Evolutionary conservation across 2,797 vertebrate genomes (phyloP), one percentile per base, ranked within the genome.

Genomic region (Myotis myotis): DNA sequence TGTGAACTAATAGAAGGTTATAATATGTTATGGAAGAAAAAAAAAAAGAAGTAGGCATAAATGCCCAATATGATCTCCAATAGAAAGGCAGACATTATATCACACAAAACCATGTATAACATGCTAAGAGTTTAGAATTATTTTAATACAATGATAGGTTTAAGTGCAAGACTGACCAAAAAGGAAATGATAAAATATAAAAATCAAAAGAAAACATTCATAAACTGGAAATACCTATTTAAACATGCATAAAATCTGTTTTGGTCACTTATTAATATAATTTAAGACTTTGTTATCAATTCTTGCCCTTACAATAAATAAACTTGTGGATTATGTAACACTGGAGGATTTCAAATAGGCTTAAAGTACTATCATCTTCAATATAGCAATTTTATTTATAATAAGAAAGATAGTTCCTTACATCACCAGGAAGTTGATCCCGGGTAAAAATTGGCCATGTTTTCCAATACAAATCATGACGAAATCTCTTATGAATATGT

Each of bases 371-470:
- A 82, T 51, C 12, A 87, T 15, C 13, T 87, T 33, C 9, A 89
- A 16, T 36, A 47, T 17, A 64, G n/a, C n/a, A 1, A 68, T 89
- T 95, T 90, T 38, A 70, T 95, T 51, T 78, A 81, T 64, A 92
- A 87, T 9, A 96, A 72, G 12, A 76, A 89, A 68, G 0, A 60
- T n/a, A 38, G 87, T 16, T 62, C 88, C 99, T 98, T 97, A 99
- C 99, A 44, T 98, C 99, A 87, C 98, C 99, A 79, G 99, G 99
- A 85, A 98, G 98, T 23, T 94, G 93, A 76, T 99, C 99, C 94
- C 99, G 98, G 72, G 97, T 98, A 97, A 99, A 99, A 8, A 99
- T 98, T 2, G 99, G 99, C 99, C 99, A 99, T 2, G 98, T 99
- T 97, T 96, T 99, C 99, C 99, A 99, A 94, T 99, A 94, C 5